Conservation (phyloP, 2,113 vertebrate species). For the Rhinichthys klamathensis region DNA sequence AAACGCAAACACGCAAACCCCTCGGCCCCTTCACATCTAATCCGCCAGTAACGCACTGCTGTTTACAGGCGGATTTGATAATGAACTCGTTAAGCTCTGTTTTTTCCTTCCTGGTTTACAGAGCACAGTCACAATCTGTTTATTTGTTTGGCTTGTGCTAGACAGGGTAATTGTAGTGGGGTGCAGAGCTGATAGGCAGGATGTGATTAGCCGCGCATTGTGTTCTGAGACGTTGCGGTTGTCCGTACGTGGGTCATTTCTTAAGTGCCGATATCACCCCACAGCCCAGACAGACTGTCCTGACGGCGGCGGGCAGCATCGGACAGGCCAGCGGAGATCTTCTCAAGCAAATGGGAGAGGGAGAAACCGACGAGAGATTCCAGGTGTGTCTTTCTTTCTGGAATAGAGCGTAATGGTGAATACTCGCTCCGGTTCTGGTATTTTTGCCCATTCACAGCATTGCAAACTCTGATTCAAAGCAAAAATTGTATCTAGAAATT, state of each 20-base stretch:
- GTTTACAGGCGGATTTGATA: constrained; percentile 25
- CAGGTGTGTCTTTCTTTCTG: constrained; percentile 77
- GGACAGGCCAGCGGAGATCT: constrained; percentile 97
- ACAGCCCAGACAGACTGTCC: constrained; percentile 94
- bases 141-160: constrained; percentile 21
- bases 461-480: not conserved
- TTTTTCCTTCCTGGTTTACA: constrained; percentile 38
- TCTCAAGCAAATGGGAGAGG: constrained; percentile 96
- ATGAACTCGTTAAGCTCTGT: constrained; percentile 18
- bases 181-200: constrained; percentile 15
- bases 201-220: not conserved
- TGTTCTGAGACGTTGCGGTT: not conserved
- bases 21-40: constrained; percentile 25
- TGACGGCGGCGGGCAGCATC: constrained; percentile 97
- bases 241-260: not conserved
- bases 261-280: not conserved
- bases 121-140: constrained; percentile 19
- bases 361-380: constrained; percentile 95
- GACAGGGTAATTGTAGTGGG: constrained; percentile 31
- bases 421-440: too few relatives aligned
- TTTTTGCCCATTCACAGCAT: not conserved
- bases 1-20: not conserved
- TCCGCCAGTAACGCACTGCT: not conserved
- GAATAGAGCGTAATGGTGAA: not conserved
- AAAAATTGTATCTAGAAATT: not conserved